These are phyloP conservation scores for Orussus abietinus DNA, from an alignment of 1,140 invertebrate genomes.

Conservation along the genomic window DNA sequence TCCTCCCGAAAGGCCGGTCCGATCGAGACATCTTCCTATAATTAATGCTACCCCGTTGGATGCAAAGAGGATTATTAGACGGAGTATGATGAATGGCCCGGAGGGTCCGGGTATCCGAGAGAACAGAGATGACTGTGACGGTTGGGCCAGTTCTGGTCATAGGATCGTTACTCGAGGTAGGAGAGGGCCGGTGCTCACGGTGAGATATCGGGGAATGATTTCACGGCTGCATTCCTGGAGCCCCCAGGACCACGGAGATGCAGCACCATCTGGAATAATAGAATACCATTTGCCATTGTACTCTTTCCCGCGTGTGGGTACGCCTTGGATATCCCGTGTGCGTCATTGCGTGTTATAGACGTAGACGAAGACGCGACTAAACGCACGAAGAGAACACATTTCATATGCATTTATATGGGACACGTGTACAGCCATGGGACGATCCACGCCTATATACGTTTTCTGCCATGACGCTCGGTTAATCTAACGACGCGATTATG, in stretches of 20 bases:
- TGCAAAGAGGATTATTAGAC: conserved; percentile 34
- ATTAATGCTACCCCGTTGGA: conserved; percentile 24
- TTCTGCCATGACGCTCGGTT: too few species aligned
- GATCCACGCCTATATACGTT: conserved; percentile 3
- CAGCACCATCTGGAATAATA: conserved; percentile 45
- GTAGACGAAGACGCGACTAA: too few species aligned
- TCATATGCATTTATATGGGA: neutral
- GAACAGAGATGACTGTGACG: conserved; percentile 17
- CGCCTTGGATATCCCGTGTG: neutral
- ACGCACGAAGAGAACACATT: neutral
- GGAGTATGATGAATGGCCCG: conserved; percentile 32
- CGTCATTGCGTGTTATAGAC: neutral
- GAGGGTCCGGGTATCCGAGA: conserved; percentile 13
- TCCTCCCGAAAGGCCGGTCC: too few species aligned
- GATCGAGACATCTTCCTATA: too few species aligned
- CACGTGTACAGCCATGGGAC: neutral
- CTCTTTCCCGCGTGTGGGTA: conserved; percentile 12
- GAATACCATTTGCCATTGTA: conserved; percentile 47
- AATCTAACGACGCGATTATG: conserved; percentile 23
- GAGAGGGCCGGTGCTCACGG: conserved; percentile 12
- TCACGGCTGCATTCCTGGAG: conserved; percentile 34
- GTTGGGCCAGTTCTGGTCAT: neutral
- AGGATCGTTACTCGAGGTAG: neutral
- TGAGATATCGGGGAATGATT: conserved; percentile 41
- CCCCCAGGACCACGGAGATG: conserved; percentile 3